Conservation (phyloP, 2,113 vertebrate species). For the Xiphophorus couchianus region DNA sequence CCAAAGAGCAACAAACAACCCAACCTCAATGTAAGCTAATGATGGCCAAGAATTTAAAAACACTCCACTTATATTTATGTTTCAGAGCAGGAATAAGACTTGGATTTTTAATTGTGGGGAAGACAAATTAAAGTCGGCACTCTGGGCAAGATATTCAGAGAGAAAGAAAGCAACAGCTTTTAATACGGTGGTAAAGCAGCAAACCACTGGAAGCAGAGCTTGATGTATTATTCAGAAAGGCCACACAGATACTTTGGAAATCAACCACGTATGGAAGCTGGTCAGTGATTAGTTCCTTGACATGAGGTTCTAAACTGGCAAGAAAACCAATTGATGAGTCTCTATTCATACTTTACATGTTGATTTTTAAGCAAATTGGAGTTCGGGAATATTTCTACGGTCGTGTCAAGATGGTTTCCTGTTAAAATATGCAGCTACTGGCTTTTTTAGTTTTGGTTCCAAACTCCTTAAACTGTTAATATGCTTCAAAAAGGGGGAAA, state of each 20-base stretch:
- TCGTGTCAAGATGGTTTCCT: too few species aligned
- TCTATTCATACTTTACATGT: slow-evolving; percentile 8
- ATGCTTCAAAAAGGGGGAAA: too few species aligned
- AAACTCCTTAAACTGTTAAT: too few species aligned
- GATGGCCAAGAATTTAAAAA: slow-evolving; percentile 4
- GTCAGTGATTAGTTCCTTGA: slow-evolving; percentile 20
- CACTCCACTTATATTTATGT: neutral
- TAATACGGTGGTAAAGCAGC: slow-evolving; percentile 14
- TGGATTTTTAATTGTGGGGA: slow-evolving; percentile 19
- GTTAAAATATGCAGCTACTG: too few species aligned
- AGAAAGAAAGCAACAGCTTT: slow-evolving; percentile 23
- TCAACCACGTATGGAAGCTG: slow-evolving; percentile 23
- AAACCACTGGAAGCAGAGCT: slow-evolving; percentile 13
- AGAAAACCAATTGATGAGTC: slow-evolving; percentile 17
- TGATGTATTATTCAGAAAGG: slow-evolving; percentile 58
- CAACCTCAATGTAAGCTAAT: neutral
- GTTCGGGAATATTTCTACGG: neutral
- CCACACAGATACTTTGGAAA: slow-evolving; percentile 31
- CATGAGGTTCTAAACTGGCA: neutral
- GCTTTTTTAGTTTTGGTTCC: too few species aligned
- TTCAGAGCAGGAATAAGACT: neutral
- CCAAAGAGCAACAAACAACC: slow-evolving; percentile 50
- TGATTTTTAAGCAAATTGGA: neutral
- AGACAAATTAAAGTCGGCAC: slow-evolving; percentile 16
- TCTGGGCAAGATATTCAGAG: slow-evolving; percentile 1